phyloP scores from a whole-genome alignment of 2,113 vertebrate species.

The Zosterops lateralis region DNA sequence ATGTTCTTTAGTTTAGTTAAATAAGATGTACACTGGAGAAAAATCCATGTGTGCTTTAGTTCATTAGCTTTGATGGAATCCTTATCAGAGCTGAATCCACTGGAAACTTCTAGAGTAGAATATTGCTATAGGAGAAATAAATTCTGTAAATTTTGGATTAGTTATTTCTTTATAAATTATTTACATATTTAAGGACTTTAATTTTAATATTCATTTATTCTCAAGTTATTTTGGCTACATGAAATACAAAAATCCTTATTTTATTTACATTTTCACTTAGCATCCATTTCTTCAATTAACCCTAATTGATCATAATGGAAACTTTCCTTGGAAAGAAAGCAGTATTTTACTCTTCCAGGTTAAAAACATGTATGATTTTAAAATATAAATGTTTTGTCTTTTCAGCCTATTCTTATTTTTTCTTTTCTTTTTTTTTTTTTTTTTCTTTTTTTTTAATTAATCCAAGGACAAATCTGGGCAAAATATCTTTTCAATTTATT shows the following conservation, averaged over 20 bases:
- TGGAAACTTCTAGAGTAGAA: background rate
- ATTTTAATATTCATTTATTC: background rate
- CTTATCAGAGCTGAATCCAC: background rate
- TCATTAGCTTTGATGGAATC: background rate
- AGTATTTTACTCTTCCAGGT: background rate
- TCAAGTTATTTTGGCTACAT: background rate
- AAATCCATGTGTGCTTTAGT: background rate
- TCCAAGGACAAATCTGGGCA: background rate
- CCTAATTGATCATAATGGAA: background rate
- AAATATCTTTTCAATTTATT: background rate
- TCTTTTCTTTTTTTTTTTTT: background rate
- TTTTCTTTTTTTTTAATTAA: background rate
- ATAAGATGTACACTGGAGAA: background rate
- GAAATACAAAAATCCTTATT: background rate
- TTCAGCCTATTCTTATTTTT: fast-evolving
- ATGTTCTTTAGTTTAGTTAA: background rate
- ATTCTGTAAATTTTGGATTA: background rate
- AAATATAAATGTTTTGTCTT: background rate
- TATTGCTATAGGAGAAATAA: background rate
- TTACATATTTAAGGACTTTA: background rate
- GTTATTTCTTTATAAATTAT: background rate
- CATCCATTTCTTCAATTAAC: background rate
- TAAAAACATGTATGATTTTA: background rate
- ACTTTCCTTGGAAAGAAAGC: background rate
- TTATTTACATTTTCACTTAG: background rate